A percentile compares a stretch with the other conserved stretches of the same genome.
Evolutionary conservation across 2,113 vertebrate species (phyloP).

Genomic region (Hippocampus comes): DNA sequence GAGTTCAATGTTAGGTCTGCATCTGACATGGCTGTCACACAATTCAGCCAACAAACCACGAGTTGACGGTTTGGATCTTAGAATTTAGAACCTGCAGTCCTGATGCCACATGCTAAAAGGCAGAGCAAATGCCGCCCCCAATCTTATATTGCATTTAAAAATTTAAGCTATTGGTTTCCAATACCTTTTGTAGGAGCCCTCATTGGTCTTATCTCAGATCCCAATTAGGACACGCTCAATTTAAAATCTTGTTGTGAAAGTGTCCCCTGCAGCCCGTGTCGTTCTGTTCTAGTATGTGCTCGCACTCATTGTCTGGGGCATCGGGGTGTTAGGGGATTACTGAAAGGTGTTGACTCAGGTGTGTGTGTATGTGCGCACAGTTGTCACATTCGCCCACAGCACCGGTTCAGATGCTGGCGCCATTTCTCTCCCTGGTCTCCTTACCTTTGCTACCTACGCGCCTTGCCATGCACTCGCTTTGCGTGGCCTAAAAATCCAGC

Average conservation of each 20-base stretch:
- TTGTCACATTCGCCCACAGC: not conserved
- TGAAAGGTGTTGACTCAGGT: slow-evolving; percentile 81
- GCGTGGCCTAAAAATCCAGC: slow-evolving; percentile 33
- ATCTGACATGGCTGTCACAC: no score
- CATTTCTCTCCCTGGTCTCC: slow-evolving; percentile 25
- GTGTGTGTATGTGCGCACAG: slow-evolving; percentile 58
- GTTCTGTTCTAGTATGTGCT: slow-evolving; percentile 23
- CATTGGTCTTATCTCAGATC: not conserved
- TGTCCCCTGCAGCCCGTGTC: not conserved
- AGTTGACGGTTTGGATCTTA: not conserved
- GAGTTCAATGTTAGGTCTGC: no score
- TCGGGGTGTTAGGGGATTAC: slow-evolving; percentile 78
- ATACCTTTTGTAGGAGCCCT: no score
- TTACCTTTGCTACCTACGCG: slow-evolving; percentile 2
- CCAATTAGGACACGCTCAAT: not conserved
- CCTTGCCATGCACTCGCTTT: slow-evolving; percentile 43
- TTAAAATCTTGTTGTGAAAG: not conserved
- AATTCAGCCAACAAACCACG: no score
- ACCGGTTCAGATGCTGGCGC: slow-evolving; percentile 29
- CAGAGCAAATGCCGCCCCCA: not conserved
- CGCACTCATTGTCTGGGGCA: slow-evolving; percentile 65
- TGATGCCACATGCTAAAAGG: not conserved
- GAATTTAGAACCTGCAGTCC: not conserved
- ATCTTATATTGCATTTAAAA: not conserved
- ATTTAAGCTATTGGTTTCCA: no score